phyloP scores from a whole-genome alignment of 1,140 invertebrate species.

The Adoxophyes honmai region DNA sequence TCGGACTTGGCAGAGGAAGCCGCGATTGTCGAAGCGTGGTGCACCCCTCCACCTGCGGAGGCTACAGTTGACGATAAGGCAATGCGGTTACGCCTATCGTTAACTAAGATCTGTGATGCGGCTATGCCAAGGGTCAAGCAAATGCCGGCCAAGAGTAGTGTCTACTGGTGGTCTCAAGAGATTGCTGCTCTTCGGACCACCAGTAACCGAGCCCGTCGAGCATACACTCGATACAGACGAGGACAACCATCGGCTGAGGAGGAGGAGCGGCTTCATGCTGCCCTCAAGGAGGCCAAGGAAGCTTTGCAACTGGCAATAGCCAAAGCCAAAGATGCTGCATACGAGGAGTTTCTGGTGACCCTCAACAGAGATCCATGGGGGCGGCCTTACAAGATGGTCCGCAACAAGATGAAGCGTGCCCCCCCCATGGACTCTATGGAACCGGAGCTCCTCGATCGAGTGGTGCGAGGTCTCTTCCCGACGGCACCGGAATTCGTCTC shows the following conservation, averaged over 20 bases:
- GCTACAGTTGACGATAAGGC: background rate
- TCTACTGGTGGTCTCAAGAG: conserved; percentile 21
- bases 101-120: conserved; percentile 19
- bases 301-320: background rate
- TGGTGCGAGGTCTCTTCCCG: conserved; percentile 16
- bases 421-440: conserved; percentile 14
- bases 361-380: conserved; percentile 14
- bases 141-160: background rate
- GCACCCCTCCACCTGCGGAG: background rate
- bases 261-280: background rate
- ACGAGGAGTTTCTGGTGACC: background rate
- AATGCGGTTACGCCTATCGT: background rate
- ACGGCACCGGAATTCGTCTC: background rate
- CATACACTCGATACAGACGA: conserved; percentile 1
- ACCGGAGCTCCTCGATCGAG: conserved; percentile 1
- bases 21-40: too few relatives aligned
- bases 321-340: conserved; percentile 16
- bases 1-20: background rate
- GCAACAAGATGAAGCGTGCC: too few relatives aligned
- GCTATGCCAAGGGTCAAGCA: conserved; percentile 15
- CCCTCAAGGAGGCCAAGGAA: background rate
- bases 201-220: background rate
- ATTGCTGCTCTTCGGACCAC: conserved; percentile 10
- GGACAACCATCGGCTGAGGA: background rate
- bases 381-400: too few relatives aligned